Percentiles rank a stretch among this genome's conserved stretches.
phyloP scores from a whole-genome alignment of 2,113 vertebrate genomes.

The Ifrita kowaldi region DNA sequence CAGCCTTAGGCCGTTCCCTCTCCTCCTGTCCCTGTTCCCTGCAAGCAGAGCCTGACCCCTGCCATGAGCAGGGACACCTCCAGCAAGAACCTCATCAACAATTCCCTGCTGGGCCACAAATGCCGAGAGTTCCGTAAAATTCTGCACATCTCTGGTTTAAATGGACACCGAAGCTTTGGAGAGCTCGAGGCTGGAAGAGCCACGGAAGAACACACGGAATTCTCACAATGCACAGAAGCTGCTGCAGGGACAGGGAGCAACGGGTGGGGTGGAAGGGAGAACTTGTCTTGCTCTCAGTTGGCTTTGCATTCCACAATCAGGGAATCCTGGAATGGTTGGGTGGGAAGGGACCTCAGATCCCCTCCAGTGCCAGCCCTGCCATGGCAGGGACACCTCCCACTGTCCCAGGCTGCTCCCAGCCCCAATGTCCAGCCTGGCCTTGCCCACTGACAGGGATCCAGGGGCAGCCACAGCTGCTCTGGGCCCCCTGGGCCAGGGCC shows the following conservation, averaged over 20 bases:
- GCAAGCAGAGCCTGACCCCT: rapidly evolving
- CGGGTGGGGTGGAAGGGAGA: neutral
- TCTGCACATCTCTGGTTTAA: neutral
- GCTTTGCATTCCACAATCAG: neutral
- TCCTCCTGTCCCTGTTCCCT: neutral
- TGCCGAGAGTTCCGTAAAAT: rapidly evolving
- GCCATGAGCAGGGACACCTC: neutral
- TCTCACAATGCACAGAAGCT: neutral
- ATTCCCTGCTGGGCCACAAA: neutral
- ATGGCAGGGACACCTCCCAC: neutral
- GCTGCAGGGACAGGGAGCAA: neutral
- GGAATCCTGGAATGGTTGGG: neutral
- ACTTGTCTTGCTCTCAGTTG: too few species aligned
- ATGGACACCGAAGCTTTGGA: neutral
- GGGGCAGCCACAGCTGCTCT: neutral
- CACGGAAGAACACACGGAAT: neutral
- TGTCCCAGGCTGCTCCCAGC: neutral
- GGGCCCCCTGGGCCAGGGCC: neutral
- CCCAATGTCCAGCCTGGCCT: neutral
- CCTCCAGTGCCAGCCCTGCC: neutral
- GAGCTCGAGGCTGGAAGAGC: neutral
- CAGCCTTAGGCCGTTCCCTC: neutral
- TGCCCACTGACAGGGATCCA: neutral
- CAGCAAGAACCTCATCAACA: neutral
- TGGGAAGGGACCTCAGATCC: neutral